These are phyloP conservation scores for Plectus sambesii DNA, from an alignment of 1,140 invertebrate species.

Conservation along the genomic window DNA sequence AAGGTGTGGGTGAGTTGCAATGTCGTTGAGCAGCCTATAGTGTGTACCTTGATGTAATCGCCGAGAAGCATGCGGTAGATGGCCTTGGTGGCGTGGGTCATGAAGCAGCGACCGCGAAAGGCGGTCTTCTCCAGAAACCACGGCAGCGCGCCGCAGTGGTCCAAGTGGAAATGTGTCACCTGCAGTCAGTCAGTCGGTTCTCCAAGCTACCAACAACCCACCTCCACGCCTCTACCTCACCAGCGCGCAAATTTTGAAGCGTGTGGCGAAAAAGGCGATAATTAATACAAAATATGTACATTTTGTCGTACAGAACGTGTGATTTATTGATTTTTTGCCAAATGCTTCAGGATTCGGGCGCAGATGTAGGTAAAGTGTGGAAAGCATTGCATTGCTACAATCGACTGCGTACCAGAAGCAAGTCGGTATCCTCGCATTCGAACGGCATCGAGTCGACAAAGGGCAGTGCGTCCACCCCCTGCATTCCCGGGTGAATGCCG, in stretches of 20 bases:
- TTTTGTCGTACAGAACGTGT: conserved; percentile 14
- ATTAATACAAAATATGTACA: conserved; percentile 14
- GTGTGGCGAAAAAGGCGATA: conserved; percentile 33
- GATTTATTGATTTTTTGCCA: conserved; percentile 15
- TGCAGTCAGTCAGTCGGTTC: too few relatives aligned
- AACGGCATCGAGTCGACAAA: conserved; percentile 93
- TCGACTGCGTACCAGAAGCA: conserved; percentile 85
- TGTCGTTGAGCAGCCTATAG: too few relatives aligned
- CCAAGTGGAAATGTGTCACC: conserved; percentile 70
- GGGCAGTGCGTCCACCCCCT: conserved; percentile 90
- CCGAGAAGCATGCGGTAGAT: conserved; percentile 97
- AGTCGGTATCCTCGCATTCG: conserved; percentile 93
- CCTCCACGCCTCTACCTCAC: too few relatives aligned
- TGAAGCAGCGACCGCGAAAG: conserved; percentile 94
- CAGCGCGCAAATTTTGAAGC: too few relatives aligned
- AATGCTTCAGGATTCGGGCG: conserved; percentile 11
- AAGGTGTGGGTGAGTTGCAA: too few relatives aligned
- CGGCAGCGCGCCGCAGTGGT: conserved; percentile 92
- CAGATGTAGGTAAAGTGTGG: conserved; percentile 3
- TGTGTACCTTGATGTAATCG: conserved; percentile 97
- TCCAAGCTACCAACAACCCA: too few relatives aligned
- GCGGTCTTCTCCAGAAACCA: conserved; percentile 96
- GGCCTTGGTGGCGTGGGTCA: conserved; percentile 99
- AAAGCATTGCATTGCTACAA: conserved; percentile 36
- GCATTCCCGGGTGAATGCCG: conserved; percentile 93